A percentile compares a stretch with the other conserved stretches of the same genome.
phyloP scores from a whole-genome alignment of 2,797 vertebrate genomes.

The Tolypeutes matacus region DNA sequence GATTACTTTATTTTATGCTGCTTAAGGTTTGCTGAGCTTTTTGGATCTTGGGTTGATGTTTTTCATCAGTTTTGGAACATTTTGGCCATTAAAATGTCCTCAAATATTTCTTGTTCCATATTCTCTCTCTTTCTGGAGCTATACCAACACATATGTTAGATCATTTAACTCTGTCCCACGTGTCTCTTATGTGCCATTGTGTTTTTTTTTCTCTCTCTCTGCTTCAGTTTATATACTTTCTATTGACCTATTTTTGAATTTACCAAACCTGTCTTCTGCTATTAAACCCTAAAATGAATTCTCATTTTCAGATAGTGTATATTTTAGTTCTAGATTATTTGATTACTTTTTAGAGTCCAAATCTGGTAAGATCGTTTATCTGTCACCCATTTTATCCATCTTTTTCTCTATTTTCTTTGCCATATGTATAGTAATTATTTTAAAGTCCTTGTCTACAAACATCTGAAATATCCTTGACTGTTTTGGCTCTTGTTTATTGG shows the following conservation, averaged over 20 bases:
- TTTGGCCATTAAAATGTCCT: background rate
- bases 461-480: background rate
- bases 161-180: background rate
- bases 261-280: background rate
- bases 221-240: background rate
- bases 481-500: background rate
- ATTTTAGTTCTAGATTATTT: background rate
- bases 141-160: background rate
- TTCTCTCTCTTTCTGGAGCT: background rate
- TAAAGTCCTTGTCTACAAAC: background rate
- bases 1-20: slow-evolving; percentile 21
- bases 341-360: background rate
- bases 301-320: background rate
- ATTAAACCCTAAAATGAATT: background rate
- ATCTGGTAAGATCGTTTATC: background rate
- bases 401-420: background rate
- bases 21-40: slow-evolving; percentile 29
- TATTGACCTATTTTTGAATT: background rate
- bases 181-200: background rate
- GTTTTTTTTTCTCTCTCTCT: background rate
- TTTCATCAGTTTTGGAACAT: slow-evolving; percentile 26
- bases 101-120: background rate
- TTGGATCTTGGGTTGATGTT: slow-evolving; percentile 33
- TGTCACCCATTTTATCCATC: background rate
- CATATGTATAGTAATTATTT: background rate